Percentiles rank a stretch among this genome's conserved stretches.
Evolutionary conservation across 2,797 vertebrate species (phyloP).

Genomic region (Argyrosomus regius): DNA sequence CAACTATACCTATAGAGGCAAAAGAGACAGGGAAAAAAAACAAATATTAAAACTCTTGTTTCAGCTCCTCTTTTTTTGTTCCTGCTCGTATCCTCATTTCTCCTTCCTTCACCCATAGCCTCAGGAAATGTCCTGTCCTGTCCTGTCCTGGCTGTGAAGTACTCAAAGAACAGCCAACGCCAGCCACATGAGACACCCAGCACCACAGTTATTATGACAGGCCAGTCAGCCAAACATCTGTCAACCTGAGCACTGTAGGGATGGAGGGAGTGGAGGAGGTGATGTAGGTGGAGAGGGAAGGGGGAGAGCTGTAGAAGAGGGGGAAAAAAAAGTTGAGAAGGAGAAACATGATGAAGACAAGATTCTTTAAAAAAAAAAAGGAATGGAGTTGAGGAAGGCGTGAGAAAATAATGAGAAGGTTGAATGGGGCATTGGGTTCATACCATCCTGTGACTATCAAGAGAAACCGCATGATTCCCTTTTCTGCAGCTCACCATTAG

Average conservation of each 20-base stretch:
- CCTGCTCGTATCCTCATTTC: slow-evolving; percentile 29
- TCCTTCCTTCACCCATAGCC: slow-evolving; percentile 47
- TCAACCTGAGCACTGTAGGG: slow-evolving; percentile 66
- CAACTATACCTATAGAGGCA: neutral
- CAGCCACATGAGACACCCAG: slow-evolving; percentile 66
- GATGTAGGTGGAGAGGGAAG: slow-evolving; percentile 1
- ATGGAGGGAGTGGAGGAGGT: slow-evolving; percentile 36
- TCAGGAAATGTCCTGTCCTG: slow-evolving; percentile 57
- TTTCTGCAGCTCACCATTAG: neutral
- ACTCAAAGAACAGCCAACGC: slow-evolving; percentile 63
- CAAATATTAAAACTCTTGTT: slow-evolving; percentile 14
- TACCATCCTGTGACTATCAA: neutral
- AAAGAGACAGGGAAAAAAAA: neutral
- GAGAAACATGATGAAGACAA: slow-evolving; percentile 11
- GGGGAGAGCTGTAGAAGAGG: neutral
- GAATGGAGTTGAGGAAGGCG: neutral
- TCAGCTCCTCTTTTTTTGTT: slow-evolving; percentile 7
- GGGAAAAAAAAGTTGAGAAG: slow-evolving; percentile 25
- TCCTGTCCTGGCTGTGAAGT: slow-evolving; percentile 66
- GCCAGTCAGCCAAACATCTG: slow-evolving; percentile 73
- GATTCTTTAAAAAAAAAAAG: neutral
- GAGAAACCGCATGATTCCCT: neutral
- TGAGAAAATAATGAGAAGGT: slow-evolving; percentile 1
- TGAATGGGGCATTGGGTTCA: slow-evolving; percentile 7
- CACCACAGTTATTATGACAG: slow-evolving; percentile 71